A percentile compares a stretch with the other conserved stretches of the same genome.
Evolutionary conservation across 2,113 vertebrate species (phyloP).

Genomic region (Mobula hypostoma): DNA sequence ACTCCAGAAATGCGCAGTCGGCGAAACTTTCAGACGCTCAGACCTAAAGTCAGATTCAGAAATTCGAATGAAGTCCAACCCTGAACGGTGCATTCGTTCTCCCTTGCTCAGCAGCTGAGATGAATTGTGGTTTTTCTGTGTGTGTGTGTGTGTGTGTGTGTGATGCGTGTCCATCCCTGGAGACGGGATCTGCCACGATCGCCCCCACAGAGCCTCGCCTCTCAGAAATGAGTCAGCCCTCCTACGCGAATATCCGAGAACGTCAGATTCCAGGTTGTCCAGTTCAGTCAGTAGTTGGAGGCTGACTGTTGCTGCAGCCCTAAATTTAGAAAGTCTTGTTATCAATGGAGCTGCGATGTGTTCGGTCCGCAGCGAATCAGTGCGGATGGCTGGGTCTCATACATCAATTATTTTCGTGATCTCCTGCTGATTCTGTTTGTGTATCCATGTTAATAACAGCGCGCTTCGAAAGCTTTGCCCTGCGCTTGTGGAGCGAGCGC

Average conservation of each 20-base stretch:
- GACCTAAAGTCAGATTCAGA: not conserved
- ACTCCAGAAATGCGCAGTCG: not conserved
- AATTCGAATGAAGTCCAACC: not conserved
- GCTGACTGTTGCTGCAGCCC: not conserved
- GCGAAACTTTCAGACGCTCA: not conserved
- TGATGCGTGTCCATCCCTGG: not conserved
- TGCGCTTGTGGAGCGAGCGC: not conserved
- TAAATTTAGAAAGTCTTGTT: not conserved
- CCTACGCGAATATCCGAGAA: not conserved
- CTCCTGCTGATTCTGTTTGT: not conserved
- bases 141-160: not conserved
- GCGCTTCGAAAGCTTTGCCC: not conserved
- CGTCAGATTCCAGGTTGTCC: not conserved
- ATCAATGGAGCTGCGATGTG: not conserved
- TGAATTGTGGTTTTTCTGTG: not conserved
- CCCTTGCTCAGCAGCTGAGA: not conserved
- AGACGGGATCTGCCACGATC: not conserved
- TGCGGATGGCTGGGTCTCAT: slow-evolving; percentile 18
- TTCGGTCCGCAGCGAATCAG: not conserved
- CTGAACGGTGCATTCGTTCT: not conserved
- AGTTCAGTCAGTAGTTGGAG: not conserved
- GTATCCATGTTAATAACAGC: not conserved
- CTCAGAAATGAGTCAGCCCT: not conserved
- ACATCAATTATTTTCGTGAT: slow-evolving; percentile 2
- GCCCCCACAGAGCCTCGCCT: too few relatives aligned